Evolutionary conservation across 2,888 invertebrate genomes (phyloP).

Genomic region (Campoletis raptor): DNA sequence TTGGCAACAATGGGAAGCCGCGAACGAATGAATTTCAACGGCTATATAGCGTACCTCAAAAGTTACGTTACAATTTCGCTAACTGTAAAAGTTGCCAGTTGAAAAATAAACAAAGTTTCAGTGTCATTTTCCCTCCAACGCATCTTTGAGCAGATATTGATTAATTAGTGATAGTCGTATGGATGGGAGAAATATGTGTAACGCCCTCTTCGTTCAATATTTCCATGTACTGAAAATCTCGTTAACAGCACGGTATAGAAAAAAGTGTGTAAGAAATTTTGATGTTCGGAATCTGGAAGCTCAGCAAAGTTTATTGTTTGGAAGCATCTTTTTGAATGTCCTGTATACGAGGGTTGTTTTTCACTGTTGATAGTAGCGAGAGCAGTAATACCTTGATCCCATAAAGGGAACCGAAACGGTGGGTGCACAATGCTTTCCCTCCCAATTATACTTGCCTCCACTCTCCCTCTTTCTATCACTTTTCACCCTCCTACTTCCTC

Average conservation of each 20-base stretch:
- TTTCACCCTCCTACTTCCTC: constrained; percentile 5
- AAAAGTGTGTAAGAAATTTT: not conserved
- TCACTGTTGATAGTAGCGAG: constrained; percentile 70
- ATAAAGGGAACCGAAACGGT: constrained; percentile 78
- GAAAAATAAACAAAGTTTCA: not conserved
- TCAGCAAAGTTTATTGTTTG: not conserved
- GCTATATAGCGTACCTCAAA: not conserved
- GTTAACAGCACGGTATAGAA: not conserved
- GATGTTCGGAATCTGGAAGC: not conserved
- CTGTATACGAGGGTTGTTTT: constrained; percentile 48
- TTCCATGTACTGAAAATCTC: not conserved
- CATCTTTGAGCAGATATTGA: not conserved
- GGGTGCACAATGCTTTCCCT: constrained; percentile 75
- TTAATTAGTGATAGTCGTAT: not conserved
- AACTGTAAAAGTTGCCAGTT: not conserved
- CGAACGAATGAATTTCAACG: constrained; percentile 51
- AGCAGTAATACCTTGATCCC: constrained; percentile 80
- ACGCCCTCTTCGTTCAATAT: not conserved
- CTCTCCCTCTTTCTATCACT: constrained; percentile 11
- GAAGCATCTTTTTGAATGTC: not conserved
- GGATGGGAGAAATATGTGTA: not conserved
- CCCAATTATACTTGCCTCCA: constrained; percentile 76
- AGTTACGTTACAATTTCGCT: not conserved
- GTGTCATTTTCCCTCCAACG: not conserved
- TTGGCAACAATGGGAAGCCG: constrained; percentile 62